phyloP scores from a whole-genome alignment of 92 coral and sea anemone species.

The Isaurus tuberculatus region DNA sequence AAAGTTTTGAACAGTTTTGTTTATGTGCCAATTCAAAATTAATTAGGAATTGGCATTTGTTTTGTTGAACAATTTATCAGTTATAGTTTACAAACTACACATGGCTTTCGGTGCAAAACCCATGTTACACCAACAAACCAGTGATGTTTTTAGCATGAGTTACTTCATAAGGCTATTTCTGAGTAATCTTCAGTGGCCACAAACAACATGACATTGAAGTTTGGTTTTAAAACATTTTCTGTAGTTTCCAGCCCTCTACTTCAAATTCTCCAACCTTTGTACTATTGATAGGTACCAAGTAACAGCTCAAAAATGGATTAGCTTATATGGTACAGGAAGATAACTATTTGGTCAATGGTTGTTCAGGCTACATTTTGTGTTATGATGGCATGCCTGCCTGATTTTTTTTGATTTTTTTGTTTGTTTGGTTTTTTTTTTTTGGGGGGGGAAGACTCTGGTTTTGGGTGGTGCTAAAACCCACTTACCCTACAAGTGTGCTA shows the following conservation, averaged over 20 bases:
- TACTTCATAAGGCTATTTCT: not conserved
- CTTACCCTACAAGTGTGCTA: not conserved
- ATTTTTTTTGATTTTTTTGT: not conserved
- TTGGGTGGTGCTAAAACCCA: not conserved
- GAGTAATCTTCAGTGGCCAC: too few relatives aligned
- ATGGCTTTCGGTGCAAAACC: not conserved
- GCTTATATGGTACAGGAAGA: not conserved
- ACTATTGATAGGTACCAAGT: too few relatives aligned
- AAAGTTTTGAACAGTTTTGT: not conserved
- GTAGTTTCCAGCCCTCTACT: conserved; percentile 1
- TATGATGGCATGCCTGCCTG: not conserved
- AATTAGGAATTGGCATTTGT: not conserved
- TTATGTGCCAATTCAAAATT: too few relatives aligned
- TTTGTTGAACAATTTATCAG: conserved; percentile 9
- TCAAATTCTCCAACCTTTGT: not conserved
- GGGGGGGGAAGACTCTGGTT: not conserved
- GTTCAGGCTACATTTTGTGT: conserved; percentile 12
- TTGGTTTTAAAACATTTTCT: not conserved
- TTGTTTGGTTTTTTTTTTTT: not conserved
- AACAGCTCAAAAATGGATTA: too few relatives aligned
- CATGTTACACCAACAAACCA: not conserved
- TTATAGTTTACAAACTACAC: conserved; percentile 14
- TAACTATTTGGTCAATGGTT: not conserved
- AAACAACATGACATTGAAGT: not conserved
- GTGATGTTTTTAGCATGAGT: not conserved